phyloP scores from a whole-genome alignment of 2,113 vertebrate genomes.

The Cololabis saira region DNA sequence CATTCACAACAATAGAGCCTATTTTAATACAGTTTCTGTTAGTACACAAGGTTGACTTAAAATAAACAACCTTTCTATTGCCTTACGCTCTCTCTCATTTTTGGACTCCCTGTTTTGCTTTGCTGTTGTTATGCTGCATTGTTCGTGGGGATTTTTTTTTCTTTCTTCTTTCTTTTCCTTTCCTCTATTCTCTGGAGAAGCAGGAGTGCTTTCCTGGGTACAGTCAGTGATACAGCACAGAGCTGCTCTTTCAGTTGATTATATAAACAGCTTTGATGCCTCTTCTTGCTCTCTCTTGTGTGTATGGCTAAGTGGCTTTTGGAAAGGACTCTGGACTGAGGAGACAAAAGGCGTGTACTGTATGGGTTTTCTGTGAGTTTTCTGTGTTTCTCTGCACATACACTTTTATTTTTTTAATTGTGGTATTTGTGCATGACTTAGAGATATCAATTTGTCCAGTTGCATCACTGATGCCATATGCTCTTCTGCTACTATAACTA shows the following conservation, averaged over 20 bases:
- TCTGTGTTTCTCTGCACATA: not conserved
- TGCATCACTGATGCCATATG: no score
- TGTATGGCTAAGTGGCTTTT: conserved; percentile 78
- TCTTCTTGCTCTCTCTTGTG: conserved; percentile 66
- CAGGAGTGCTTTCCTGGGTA: conserved; percentile 70
- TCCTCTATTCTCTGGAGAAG: conserved; percentile 68
- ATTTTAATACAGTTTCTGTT: conserved; percentile 76
- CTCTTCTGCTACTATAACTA: no score
- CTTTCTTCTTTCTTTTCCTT: conserved; percentile 50
- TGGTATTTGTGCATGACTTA: no score
- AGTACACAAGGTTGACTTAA: conserved; percentile 74
- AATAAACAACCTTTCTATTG: conserved; percentile 79
- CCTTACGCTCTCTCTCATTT: conserved; percentile 64
- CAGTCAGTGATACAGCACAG: conserved; percentile 71
- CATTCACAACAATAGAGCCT: conserved; percentile 73
- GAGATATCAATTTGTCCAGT: no score
- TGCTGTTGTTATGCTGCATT: conserved; percentile 71
- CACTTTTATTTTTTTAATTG: no score
- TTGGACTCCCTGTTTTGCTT: conserved; percentile 48
- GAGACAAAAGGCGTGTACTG: conserved; percentile 61
- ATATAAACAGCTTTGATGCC: conserved; percentile 81
- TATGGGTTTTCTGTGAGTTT: conserved; percentile 26
- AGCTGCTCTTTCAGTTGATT: conserved; percentile 75
- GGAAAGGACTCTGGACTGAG: conserved; percentile 66
- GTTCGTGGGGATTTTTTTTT: conserved; percentile 70